Evolutionary conservation across 2,113 vertebrate species (phyloP).

Genomic region (Notothenia rossii): DNA sequence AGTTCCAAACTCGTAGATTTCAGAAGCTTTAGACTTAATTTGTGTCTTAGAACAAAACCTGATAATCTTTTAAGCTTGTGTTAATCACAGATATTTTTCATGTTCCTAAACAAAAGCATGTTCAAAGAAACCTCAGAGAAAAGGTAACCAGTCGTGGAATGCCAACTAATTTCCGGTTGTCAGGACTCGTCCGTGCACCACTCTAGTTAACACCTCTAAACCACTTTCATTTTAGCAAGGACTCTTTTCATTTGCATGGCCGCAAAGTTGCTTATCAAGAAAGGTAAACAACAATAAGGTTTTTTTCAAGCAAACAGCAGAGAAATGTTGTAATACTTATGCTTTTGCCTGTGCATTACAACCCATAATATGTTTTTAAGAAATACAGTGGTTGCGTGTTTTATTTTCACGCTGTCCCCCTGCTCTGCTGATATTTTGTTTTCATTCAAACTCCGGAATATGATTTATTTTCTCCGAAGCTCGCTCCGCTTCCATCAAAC

Average conservation of each 20-base stretch:
- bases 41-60: too few species aligned
- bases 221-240: background rate
- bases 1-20: too few species aligned
- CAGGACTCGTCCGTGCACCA: too few species aligned
- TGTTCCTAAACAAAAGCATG: too few species aligned
- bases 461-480: constrained; percentile 46
- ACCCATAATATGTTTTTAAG: background rate
- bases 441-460: constrained; percentile 43
- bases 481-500: constrained; percentile 15
- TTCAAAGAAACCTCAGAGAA: too few species aligned
- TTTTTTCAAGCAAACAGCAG: background rate
- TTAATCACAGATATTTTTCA: too few species aligned
- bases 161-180: too few species aligned
- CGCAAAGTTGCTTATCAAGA: background rate
- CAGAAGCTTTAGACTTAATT: too few species aligned
- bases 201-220: too few species aligned
- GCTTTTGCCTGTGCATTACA: background rate
- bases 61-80: too few species aligned
- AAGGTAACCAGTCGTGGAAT: too few species aligned
- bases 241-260: too few species aligned
- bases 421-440: constrained; percentile 28
- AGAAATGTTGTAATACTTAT: background rate
- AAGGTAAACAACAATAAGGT: background rate
- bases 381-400: background rate
- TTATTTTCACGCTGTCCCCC: constrained; percentile 13